A percentile compares a stretch with the other conserved stretches of the same genome.
These are phyloP conservation scores for Ceratina calcarata DNA, from an alignment of 1,140 invertebrate species.

Conservation along the genomic window DNA sequence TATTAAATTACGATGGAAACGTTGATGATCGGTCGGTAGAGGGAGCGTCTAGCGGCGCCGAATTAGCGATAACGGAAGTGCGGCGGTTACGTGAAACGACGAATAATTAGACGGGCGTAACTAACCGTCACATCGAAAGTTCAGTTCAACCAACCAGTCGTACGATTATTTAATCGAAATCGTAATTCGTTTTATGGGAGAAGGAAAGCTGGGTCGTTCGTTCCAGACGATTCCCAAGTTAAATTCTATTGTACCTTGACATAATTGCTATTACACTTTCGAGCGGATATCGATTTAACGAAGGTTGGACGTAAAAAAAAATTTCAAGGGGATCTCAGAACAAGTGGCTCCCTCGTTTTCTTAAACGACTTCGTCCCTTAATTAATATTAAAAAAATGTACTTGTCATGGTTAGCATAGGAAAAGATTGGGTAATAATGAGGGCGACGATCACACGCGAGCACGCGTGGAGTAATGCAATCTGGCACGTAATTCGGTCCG, in stretches of 20 bases:
- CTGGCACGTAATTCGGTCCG: slow-evolving; percentile 40
- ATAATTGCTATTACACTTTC: neutral
- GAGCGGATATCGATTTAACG: no score
- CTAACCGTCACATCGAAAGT: no score
- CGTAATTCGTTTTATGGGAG: neutral
- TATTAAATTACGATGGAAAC: slow-evolving; percentile 36
- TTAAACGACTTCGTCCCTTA: no score
- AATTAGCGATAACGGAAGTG: neutral
- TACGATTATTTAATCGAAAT: no score
- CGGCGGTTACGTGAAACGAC: neutral
- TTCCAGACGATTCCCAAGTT: neutral
- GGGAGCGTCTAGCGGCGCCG: no score
- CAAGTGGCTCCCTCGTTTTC: no score
- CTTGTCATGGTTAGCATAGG: no score
- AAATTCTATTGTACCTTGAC: neutral
- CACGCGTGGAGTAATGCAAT: slow-evolving; percentile 39
- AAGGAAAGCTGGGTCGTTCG: no score
- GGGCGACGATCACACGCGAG: neutral
- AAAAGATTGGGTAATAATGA: no score
- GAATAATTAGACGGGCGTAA: neutral
- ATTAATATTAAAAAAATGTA: no score
- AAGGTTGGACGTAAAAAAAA: no score
- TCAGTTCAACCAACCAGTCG: neutral
- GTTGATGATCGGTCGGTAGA: slow-evolving; percentile 17
- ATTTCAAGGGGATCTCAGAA: no score